These are phyloP conservation scores for Paratilapia polleni DNA, from an alignment of 2,113 vertebrate genomes.

Conservation along the genomic window DNA sequence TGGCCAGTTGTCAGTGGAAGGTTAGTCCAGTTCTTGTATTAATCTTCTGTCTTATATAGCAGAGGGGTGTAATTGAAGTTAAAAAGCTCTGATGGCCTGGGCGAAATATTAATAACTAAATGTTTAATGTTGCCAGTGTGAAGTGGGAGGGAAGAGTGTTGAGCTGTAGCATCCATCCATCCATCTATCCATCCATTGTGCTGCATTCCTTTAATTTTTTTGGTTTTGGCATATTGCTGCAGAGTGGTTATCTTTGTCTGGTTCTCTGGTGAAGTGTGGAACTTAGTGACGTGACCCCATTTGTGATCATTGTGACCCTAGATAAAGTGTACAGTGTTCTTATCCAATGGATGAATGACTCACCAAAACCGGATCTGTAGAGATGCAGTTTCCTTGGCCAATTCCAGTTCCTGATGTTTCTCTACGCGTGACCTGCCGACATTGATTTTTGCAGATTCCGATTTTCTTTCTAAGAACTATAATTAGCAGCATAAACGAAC, in stretches of 20 bases:
- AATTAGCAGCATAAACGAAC: too few species aligned
- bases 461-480: too few species aligned
- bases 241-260: neutral
- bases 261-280: neutral
- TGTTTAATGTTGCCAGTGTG: neutral
- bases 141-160: neutral
- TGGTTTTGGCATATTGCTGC: neutral
- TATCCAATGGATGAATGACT: fast-evolving
- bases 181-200: too few species aligned
- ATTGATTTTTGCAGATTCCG: too few species aligned
- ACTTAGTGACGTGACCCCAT: too few species aligned
- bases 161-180: neutral
- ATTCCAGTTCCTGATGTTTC: too few species aligned
- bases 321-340: neutral
- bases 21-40: too few species aligned
- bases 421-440: too few species aligned
- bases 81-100: too few species aligned
- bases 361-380: neutral
- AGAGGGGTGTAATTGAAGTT: too few species aligned
- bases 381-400: neutral
- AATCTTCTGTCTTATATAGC: too few species aligned
- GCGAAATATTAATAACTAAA: too few species aligned
- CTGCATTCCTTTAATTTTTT: neutral
- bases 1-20: neutral
- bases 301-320: neutral